Percentiles rank a stretch among this genome's conserved stretches.
Conservation (phyloP, 2,113 vertebrate species). For the Thamnaconus septentrionalis region DNA sequence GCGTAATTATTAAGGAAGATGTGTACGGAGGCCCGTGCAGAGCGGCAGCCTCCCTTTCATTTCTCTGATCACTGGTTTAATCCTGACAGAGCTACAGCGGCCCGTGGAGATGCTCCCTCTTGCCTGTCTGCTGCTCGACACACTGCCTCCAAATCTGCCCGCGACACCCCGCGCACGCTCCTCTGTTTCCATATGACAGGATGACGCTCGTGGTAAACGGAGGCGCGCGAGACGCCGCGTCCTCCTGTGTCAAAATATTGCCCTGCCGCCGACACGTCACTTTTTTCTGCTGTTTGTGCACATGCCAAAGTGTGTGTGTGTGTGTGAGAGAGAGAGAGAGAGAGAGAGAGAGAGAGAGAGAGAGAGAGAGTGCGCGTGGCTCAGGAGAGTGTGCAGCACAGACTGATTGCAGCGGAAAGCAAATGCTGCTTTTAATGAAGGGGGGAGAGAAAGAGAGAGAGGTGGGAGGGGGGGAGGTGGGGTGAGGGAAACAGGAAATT, state of each 20-base stretch:
- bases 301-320: slow-evolving; percentile 2
- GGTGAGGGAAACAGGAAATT: slow-evolving; percentile 67
- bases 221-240: slow-evolving; percentile 14
- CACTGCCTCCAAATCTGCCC: not conserved
- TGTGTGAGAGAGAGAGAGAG: not conserved
- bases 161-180: slow-evolving; percentile 2
- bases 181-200: slow-evolving; percentile 7
- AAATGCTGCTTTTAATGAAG: slow-evolving; percentile 70
- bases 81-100: slow-evolving; percentile 69
- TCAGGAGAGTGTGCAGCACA: slow-evolving; percentile 56
- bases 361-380: not conserved
- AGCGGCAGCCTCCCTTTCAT: slow-evolving; percentile 74
- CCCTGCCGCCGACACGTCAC: not conserved
- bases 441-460: slow-evolving; percentile 21
- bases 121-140: slow-evolving; percentile 29
- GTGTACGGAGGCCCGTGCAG: slow-evolving; percentile 65
- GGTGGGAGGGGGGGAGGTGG: slow-evolving; percentile 25
- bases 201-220: slow-evolving; percentile 16
- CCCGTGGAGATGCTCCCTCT: slow-evolving; percentile 44
- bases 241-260: slow-evolving; percentile 30
- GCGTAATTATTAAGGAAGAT: slow-evolving; percentile 74
- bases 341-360: too few species aligned
- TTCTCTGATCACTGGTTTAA: slow-evolving; percentile 74
- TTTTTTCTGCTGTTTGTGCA: not conserved
- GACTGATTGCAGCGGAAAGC: slow-evolving; percentile 59